Evolutionary conservation across 2,113 vertebrate genomes (phyloP).

Genomic region (Synodontis membranacea): DNA sequence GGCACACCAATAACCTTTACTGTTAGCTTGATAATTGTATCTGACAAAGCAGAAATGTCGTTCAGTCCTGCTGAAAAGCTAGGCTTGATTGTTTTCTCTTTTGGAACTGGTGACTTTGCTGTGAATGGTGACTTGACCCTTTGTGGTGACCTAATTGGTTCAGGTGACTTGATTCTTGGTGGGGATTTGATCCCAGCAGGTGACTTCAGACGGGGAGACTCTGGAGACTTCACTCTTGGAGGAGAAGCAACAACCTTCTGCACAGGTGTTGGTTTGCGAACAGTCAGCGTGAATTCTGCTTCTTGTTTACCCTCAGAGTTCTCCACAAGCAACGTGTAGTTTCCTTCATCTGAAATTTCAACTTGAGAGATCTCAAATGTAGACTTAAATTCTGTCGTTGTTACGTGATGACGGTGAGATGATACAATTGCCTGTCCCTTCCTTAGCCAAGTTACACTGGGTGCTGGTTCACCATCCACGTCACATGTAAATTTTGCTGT

Average conservation of each 20-base stretch:
- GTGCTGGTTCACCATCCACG: constrained; percentile 89
- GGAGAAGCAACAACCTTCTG: constrained; percentile 76
- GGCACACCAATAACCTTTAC: constrained; percentile 72
- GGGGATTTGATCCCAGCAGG: constrained; percentile 78
- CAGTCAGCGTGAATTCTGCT: constrained; percentile 85
- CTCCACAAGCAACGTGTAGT: constrained; percentile 84
- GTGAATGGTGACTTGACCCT: constrained; percentile 78
- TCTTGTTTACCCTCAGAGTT: constrained; percentile 89
- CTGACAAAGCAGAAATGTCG: constrained; percentile 65
- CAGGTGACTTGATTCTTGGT: constrained; percentile 78
- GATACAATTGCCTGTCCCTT: constrained; percentile 75
- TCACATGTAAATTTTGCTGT: constrained; percentile 86
- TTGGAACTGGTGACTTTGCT: constrained; percentile 72
- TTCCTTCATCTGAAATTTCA: constrained; percentile 88
- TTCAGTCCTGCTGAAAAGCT: constrained; percentile 67
- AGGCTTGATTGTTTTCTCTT: constrained; percentile 69
- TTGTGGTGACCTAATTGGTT: constrained; percentile 71
- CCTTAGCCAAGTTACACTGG: constrained; percentile 83
- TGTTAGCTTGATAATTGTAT: constrained; percentile 65
- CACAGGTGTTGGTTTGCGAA: constrained; percentile 78
- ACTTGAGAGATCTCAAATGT: constrained; percentile 87
- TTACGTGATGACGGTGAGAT: constrained; percentile 80
- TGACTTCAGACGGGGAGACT: constrained; percentile 74
- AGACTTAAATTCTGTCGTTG: constrained; percentile 82
- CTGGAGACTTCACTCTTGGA: constrained; percentile 77